Base-by-base conservation (phyloP, 1,140 invertebrate genomes). In the Meloidogyne chitwoodi region DNA sequence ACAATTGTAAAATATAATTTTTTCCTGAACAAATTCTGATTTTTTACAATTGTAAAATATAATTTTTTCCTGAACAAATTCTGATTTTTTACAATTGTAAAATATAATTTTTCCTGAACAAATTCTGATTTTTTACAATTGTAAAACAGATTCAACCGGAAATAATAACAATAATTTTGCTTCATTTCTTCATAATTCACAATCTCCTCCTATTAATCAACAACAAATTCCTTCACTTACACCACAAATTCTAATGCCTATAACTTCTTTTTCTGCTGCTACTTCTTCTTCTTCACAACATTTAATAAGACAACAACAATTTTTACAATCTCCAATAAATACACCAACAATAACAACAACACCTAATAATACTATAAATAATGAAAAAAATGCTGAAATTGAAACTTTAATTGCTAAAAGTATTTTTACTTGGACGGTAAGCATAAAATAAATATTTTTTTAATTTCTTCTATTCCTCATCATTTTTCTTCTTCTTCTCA, bases 341-440 rank as follows among this genome's bases (percentile, higher is more conserved):
- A 56, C 70, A n/a, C 27, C 19, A 14, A 41, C 29, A 31, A 16
- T 10, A 8, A 31, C 10, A 64, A 4, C 62, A 64, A 26, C 3
- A 8, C 4, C 22, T 22, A 67, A 22, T 34, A 19, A 14, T 4
- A 38, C 2, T 38, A 19, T 4, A 16, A 19, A 19, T 31, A 19
- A 24, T 61, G 71, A 73, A 34, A 61, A 63, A 24, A 73, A 64
- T 34, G 16, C 26, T 29, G 56, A 73, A 34, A 73, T 73, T 73
- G 48, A 63, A 22, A 24, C 71, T 11, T 64, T 73, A 24, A 29
- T 64, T 22, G 26, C 24, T 14, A 61, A 24, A 26, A 64, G 71
- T 31, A 38, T 73, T 29, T 64, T 14, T 24, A 64, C 41, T 22
- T 73, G 71, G 71, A 63, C 56, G 69, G 69, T 72, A 41, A 22